Evolutionary conservation across 1,140 invertebrate genomes (phyloP), one percentile per base, ranked within the genome.

Genomic region (Zaprionus tsacasi): DNA sequence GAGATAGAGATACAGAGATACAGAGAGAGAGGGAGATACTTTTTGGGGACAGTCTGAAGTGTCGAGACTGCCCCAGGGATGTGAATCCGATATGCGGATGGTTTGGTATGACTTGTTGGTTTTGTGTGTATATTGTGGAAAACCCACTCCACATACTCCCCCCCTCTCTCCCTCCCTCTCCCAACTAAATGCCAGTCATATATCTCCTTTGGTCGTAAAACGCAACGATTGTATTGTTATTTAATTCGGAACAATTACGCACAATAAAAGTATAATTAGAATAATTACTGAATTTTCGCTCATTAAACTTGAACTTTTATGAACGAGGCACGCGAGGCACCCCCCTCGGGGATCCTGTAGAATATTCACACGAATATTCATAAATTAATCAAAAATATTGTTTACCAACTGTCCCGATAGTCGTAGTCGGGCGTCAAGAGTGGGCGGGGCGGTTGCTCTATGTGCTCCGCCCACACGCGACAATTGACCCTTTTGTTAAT

Each of bases 401-500:
- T 89, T 89, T 88, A 60, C 48, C 55, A 27, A 73, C 21, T 71
- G 73, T 65, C 73, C 52, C 60, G 63, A 54, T 52, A 27, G 36
- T 17, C 2, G 2, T 17, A 21, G 21, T 1, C 21, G 36, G 67
- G 63, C 48, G 65, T 45, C 45, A 67, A 54, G 33, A 54, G 60
- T 38, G 61, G 36, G 43, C 52, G 48, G 33, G 27, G 33, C 7
- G 30, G 5, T 0, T 35, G 33, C 0, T 33, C 25, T 11, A 35
- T 61, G 58, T 27, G 48, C 60, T 35, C 45, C 64, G 55, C 70
- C 70, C 85, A 83, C 80, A 81, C 83, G 83, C 85, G 86, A 88
- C 85, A 88, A 85, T 89, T 88, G 85, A 85, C 85, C 85, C 86
- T 89, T 89, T 88, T 88, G 85, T 88, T 88, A 88, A 88, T 88